Conservation (phyloP, 2,888 invertebrate species). For the Emmelina monodactyla region DNA sequence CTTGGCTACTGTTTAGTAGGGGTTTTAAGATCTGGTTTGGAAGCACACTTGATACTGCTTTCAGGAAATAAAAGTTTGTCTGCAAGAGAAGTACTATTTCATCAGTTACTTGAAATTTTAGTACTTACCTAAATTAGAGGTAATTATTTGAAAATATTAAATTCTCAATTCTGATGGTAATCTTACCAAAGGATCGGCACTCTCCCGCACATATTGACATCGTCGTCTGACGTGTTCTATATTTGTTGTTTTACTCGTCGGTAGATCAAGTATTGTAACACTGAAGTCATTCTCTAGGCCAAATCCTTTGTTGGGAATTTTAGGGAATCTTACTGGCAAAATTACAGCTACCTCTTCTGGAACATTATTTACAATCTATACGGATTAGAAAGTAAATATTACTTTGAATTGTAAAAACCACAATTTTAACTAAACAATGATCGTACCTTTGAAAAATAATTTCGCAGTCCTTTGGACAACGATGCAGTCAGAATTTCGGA, state of each 20-base stretch:
- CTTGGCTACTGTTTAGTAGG: constrained; percentile 43
- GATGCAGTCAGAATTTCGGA: constrained; percentile 52
- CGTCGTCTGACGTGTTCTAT: constrained; percentile 29
- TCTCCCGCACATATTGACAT: constrained; percentile 31
- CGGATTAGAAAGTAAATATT: neutral
- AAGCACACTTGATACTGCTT: constrained; percentile 38
- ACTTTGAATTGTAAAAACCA: no score
- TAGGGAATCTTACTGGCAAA: constrained; percentile 31
- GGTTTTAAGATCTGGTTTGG: constrained; percentile 41
- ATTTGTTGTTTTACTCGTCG: constrained; percentile 25
- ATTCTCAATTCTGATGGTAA: constrained; percentile 11
- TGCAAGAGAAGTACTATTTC: no score
- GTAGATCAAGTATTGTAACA: constrained; percentile 50
- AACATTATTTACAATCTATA: constrained; percentile 25
- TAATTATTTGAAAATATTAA: neutral
- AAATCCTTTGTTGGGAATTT: constrained; percentile 17
- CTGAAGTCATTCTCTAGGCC: constrained; percentile 52
- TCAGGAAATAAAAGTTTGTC: constrained; percentile 56
- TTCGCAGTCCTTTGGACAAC: constrained; percentile 49
- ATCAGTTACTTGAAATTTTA: neutral
- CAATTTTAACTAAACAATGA: no score
- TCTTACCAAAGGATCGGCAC: constrained; percentile 50
- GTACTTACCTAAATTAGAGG: neutral
- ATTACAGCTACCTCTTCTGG: constrained; percentile 35
- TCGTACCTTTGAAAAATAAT: constrained; percentile 40